Percentiles rank a stretch among this genome's conserved stretches.
Evolutionary conservation across 2,113 vertebrate species (phyloP).

Genomic region (Anser cygnoides): DNA sequence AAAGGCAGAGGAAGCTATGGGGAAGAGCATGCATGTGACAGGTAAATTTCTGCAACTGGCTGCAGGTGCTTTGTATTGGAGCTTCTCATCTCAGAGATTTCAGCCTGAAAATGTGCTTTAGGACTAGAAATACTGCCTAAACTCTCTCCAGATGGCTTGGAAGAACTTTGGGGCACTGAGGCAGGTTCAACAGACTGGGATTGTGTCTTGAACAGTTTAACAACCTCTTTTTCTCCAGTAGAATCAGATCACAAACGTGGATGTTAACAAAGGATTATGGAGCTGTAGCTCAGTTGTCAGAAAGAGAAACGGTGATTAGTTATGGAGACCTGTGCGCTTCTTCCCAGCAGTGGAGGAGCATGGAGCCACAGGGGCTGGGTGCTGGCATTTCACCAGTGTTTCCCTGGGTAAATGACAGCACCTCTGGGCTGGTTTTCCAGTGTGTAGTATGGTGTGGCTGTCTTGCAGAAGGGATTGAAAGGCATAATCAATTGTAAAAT

Average conservation of each 20-base stretch:
- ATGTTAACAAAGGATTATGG: conserved; percentile 8
- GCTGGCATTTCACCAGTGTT: neutral
- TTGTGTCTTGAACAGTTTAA: neutral
- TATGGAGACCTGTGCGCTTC: neutral
- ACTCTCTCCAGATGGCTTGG: neutral
- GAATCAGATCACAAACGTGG: neutral
- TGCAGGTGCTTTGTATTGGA: neutral
- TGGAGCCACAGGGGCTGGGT: accelerated
- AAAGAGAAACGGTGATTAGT: neutral
- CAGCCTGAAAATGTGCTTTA: neutral
- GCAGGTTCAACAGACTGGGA: neutral
- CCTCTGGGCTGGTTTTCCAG: neutral
- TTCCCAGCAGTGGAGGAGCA: neutral
- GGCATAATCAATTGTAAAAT: conserved; percentile 6
- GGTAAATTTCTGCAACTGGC: neutral
- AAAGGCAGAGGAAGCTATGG: neutral
- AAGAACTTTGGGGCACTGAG: neutral
- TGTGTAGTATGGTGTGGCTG: neutral
- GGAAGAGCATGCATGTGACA: neutral
- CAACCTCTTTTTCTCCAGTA: neutral
- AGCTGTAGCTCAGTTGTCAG: neutral
- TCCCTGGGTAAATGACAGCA: neutral
- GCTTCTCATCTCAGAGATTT: neutral
- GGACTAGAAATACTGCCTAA: neutral
- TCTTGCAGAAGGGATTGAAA: conserved; percentile 2